Conservation (phyloP, 2,113 vertebrate genomes). For the Albula glossodonta region DNA sequence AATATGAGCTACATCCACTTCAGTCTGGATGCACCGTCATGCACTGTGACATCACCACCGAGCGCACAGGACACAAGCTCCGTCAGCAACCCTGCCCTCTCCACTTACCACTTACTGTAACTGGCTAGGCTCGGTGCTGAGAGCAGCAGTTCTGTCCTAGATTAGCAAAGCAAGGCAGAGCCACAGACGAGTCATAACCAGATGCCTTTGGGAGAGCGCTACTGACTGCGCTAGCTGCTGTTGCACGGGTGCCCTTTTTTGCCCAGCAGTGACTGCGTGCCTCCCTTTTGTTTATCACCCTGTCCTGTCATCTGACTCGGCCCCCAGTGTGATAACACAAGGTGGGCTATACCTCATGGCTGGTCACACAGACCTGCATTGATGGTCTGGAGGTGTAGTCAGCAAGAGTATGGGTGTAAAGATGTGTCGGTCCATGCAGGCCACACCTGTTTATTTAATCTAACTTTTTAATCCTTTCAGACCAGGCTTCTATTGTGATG, state of each 20-base stretch:
- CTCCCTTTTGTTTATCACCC: slow-evolving; percentile 25
- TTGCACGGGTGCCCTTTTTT: not conserved
- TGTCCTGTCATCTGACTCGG: slow-evolving; percentile 18
- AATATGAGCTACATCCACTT: not conserved
- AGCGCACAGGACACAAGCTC: not conserved
- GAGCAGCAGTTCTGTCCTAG: not conserved
- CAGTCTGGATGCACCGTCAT: not conserved
- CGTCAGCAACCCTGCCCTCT: not conserved
- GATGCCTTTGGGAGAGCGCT: not conserved
- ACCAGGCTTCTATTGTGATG: not conserved
- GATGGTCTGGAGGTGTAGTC: slow-evolving; percentile 18
- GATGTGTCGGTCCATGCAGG: not conserved
- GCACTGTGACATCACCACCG: not conserved
- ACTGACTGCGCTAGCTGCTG: not conserved
- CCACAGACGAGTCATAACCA: not conserved
- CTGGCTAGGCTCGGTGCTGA: slow-evolving; percentile 8
- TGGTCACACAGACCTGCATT: slow-evolving; percentile 12
- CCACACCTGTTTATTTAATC: not conserved
- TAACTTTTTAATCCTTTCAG: not conserved
- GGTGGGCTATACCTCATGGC: not conserved
- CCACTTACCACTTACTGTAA: slow-evolving; percentile 22
- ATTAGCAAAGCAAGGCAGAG: not conserved
- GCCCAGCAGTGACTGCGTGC: not conserved
- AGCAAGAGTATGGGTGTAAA: slow-evolving; percentile 15
- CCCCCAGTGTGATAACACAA: slow-evolving; percentile 9